Evolutionary conservation across 2,113 vertebrate genomes (phyloP).

Genomic region (Tragelaphus buxtoni): DNA sequence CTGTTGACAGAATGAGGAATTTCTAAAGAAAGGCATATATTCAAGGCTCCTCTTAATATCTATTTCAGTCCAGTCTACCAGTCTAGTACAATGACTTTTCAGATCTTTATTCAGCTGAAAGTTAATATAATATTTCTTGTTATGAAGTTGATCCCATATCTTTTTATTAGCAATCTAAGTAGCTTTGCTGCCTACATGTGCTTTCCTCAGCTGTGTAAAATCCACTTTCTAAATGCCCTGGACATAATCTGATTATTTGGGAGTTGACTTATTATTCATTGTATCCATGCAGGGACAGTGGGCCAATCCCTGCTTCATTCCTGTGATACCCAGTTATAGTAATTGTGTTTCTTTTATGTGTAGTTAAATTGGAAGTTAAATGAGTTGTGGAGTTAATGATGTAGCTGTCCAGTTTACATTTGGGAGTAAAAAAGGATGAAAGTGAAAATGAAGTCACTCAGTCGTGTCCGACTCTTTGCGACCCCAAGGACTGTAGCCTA

Average conservation of each 20-base stretch:
- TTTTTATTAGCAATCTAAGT: neutral
- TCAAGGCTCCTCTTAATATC: neutral
- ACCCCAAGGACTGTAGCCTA: no score
- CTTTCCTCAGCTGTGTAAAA: neutral
- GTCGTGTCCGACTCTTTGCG: no score
- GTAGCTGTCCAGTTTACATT: neutral
- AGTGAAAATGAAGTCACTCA: no score
- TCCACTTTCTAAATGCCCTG: neutral
- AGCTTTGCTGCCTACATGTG: neutral
- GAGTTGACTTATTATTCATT: neutral
- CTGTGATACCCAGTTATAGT: neutral
- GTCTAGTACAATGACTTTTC: neutral
- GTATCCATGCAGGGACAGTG: fast-evolving
- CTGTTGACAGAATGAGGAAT: conserved; percentile 6
- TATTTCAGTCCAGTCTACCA: neutral
- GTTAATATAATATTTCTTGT: neutral
- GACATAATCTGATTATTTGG: neutral
- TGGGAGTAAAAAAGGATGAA: neutral
- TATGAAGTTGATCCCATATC: neutral
- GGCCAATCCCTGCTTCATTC: neutral
- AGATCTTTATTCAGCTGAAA: neutral
- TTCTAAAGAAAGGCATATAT: neutral
- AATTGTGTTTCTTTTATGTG: neutral
- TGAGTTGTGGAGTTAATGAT: neutral
- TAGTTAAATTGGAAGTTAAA: neutral